Percentiles rank a stretch among this genome's conserved stretches.
These are phyloP conservation scores for Podarcis siculus DNA, from an alignment of 2,797 vertebrate species.

Conservation along the genomic window DNA sequence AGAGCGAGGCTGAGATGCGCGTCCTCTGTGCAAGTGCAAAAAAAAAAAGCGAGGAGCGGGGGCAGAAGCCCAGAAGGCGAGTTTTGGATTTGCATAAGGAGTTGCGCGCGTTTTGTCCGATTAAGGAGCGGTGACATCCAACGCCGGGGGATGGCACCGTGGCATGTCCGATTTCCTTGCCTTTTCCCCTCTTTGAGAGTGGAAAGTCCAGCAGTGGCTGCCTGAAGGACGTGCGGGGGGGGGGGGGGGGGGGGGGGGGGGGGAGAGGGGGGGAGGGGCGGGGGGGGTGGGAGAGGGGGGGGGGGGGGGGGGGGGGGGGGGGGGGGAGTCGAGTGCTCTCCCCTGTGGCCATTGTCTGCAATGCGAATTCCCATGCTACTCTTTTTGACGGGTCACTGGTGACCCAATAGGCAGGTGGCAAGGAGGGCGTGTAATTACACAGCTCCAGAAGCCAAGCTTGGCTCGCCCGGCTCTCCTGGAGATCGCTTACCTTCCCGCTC, in stretches of 20 bases:
- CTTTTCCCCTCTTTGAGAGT: constrained; percentile 14
- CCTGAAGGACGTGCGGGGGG: constrained; percentile 28
- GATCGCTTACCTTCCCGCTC: neutral
- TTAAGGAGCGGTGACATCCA: constrained; percentile 8
- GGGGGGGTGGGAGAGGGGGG: constrained; percentile 22
- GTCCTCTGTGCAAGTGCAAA: neutral
- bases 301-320: constrained; percentile 47
- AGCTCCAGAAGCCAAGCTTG: constrained; percentile 72
- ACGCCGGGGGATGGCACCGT: constrained; percentile 22
- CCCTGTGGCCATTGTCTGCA: constrained; percentile 77
- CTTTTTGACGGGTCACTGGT: constrained; percentile 99
- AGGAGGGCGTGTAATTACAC: constrained; percentile 97
- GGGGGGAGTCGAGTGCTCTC: constrained; percentile 61
- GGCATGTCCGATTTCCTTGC: constrained; percentile 29
- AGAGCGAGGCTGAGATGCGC: neutral
- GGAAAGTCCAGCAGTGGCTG: constrained; percentile 34
- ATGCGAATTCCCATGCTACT: constrained; percentile 97
- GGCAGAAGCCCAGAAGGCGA: neutral
- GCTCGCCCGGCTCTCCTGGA: constrained; percentile 44
- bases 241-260: constrained; percentile 43
- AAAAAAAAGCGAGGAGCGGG: too few relatives aligned
- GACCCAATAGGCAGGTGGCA: constrained; percentile 98
- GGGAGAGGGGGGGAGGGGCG: constrained; percentile 39
- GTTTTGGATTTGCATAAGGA: neutral
- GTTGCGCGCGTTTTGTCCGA: neutral